A percentile compares a stretch with the other conserved stretches of the same genome.
Conservation (phyloP, 2,888 invertebrate genomes). For the Erpobdella octoculata region DNA sequence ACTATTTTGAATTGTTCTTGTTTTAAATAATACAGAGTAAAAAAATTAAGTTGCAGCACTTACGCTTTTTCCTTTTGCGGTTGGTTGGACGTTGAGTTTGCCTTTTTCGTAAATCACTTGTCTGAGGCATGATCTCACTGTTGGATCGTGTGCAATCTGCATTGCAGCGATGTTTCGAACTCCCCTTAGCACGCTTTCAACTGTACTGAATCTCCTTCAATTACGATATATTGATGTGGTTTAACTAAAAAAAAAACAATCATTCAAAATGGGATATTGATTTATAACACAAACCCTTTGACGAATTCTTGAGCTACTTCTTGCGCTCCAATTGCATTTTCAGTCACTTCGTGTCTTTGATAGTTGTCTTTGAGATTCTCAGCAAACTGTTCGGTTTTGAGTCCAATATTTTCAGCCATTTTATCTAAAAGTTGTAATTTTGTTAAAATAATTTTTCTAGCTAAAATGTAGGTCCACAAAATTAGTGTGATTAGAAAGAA, state of each 20-base stretch:
- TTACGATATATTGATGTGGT: no score
- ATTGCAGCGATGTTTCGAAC: constrained; percentile 88
- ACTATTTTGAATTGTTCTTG: neutral
- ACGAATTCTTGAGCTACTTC: constrained; percentile 67
- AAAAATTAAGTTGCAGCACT: neutral
- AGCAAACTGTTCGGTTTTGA: constrained; percentile 86
- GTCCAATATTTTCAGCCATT: constrained; percentile 80
- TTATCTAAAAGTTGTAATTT: no score
- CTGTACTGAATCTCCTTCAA: constrained; percentile 62
- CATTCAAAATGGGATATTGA: no score
- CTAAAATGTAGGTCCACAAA: no score
- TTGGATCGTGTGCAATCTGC: constrained; percentile 82
- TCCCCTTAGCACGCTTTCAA: constrained; percentile 78
- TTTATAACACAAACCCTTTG: neutral
- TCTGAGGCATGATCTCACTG: constrained; percentile 69
- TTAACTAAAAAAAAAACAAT: no score
- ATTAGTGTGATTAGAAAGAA: no score
- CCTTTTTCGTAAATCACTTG: constrained; percentile 78
- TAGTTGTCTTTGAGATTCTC: constrained; percentile 93
- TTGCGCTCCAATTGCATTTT: constrained; percentile 69
- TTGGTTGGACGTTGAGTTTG: constrained; percentile 71
- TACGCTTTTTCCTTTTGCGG: constrained; percentile 75
- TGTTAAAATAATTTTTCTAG: no score
- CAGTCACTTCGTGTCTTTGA: constrained; percentile 86
- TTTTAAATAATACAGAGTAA: neutral